Conservation (phyloP, 2,113 vertebrate species). For the Plectropomus leopardus region DNA sequence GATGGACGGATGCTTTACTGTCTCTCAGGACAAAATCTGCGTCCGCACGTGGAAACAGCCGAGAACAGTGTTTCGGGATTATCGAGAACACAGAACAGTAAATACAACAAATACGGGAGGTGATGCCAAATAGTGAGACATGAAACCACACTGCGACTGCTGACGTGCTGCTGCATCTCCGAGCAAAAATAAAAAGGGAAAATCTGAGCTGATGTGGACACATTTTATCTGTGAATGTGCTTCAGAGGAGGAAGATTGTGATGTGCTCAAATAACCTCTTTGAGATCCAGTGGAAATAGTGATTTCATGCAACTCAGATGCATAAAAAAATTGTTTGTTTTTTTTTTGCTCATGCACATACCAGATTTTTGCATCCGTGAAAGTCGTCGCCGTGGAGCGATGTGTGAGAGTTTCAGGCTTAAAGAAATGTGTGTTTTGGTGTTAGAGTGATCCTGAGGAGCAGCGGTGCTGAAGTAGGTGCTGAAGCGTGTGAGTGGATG, state of each 20-base stretch:
- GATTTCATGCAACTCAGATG: not conserved
- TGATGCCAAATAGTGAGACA: slow-evolving; percentile 1
- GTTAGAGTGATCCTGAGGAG: not conserved
- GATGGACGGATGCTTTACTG: slow-evolving; percentile 45
- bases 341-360: not conserved
- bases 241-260: not conserved
- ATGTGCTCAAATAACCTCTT: not conserved
- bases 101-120: slow-evolving; percentile 8
- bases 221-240: not conserved
- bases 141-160: not conserved
- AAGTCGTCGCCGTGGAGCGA: too few species aligned
- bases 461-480: not conserved
- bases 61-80: slow-evolving; percentile 45
- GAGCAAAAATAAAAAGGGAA: too few species aligned
- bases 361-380: not conserved
- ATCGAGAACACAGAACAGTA: slow-evolving; percentile 45
- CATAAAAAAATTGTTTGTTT: not conserved
- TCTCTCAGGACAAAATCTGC: slow-evolving; percentile 33
- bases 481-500: not conserved
- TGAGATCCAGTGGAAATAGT: not conserved
- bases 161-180: too few species aligned
- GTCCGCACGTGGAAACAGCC: slow-evolving; percentile 4
- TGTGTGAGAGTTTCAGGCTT: not conserved
- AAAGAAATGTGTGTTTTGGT: not conserved
- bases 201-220: not conserved